Evolutionary conservation across 2,113 vertebrate genomes (phyloP).

Genomic region (Asarcornis scutulata): DNA sequence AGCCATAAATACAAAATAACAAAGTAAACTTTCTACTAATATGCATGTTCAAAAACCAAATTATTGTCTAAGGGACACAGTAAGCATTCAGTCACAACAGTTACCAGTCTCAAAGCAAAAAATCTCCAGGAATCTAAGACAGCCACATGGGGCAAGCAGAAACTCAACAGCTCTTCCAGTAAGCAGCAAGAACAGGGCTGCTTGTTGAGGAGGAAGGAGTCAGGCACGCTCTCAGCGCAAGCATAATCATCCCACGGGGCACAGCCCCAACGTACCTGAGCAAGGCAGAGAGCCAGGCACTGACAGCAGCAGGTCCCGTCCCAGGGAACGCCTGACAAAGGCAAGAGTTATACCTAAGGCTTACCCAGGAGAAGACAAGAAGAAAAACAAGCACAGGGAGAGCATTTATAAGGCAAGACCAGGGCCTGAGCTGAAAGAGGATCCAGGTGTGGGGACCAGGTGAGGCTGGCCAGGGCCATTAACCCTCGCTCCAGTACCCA

Average conservation of each 20-base stretch:
- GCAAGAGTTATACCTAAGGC: not conserved
- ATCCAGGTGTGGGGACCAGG: not conserved
- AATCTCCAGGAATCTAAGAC: not conserved
- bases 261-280: not conserved
- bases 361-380: accelerated
- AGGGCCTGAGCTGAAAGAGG: not conserved
- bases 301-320: not conserved
- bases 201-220: not conserved
- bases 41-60: not conserved
- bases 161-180: not conserved
- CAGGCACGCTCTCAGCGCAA: not conserved
- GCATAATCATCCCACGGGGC: accelerated
- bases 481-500: not conserved
- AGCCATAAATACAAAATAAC: not conserved
- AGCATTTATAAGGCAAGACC: not conserved
- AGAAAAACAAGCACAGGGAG: too few relatives aligned
- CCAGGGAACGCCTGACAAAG: not conserved
- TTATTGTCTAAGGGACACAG: not conserved
- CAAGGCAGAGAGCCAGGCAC: accelerated
- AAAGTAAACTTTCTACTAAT: not conserved
- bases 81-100: not conserved
- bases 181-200: not conserved
- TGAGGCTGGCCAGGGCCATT: not conserved
- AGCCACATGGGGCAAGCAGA: not conserved
- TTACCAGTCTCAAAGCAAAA: not conserved